These are phyloP conservation scores for Nematolebias whitei DNA, from an alignment of 2,113 vertebrate genomes.

Conservation along the genomic window DNA sequence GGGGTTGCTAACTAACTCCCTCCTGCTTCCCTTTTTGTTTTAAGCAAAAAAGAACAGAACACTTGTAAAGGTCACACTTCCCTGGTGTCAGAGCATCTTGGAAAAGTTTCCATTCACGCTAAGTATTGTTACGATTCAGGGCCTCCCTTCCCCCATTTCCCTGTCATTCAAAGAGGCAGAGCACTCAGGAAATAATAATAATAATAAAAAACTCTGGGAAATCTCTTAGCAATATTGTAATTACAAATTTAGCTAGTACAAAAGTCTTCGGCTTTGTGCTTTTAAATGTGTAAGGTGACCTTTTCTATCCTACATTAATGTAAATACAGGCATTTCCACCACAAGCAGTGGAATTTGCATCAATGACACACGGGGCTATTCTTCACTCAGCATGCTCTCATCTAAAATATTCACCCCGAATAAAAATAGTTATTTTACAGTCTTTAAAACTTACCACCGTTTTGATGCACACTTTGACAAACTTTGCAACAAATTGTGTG, in stretches of 20 bases:
- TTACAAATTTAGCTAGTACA: constrained; percentile 53
- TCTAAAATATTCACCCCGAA: constrained; percentile 33
- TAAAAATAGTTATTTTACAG: constrained; percentile 13
- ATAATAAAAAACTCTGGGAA: constrained; percentile 45
- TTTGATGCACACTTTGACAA: constrained; percentile 1
- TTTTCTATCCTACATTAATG: constrained; percentile 74
- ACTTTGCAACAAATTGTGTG: constrained; percentile 27
- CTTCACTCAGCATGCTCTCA: constrained; percentile 33
- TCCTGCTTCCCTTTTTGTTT: constrained; percentile 71
- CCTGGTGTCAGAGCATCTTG: constrained; percentile 61
- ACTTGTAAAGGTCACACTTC: constrained; percentile 76
- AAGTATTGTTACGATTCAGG: constrained; percentile 55
- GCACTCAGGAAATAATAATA: constrained; percentile 19
- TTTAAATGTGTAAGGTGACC: constrained; percentile 74
- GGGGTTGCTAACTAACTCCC: constrained; percentile 73
- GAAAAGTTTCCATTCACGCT: constrained; percentile 61
- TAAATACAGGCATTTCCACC: constrained; percentile 66
- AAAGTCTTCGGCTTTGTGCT: constrained; percentile 54
- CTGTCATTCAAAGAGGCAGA: constrained; percentile 52
- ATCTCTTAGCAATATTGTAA: constrained; percentile 20
- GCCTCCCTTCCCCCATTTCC: constrained; percentile 36
- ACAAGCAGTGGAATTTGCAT: constrained; percentile 64
- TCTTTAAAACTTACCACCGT: not conserved
- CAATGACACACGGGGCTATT: constrained; percentile 64
- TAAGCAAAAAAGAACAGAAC: constrained; percentile 64